Evolutionary conservation across 2,797 vertebrate species (phyloP).

Genomic region (Silurus lanzhouensis): DNA sequence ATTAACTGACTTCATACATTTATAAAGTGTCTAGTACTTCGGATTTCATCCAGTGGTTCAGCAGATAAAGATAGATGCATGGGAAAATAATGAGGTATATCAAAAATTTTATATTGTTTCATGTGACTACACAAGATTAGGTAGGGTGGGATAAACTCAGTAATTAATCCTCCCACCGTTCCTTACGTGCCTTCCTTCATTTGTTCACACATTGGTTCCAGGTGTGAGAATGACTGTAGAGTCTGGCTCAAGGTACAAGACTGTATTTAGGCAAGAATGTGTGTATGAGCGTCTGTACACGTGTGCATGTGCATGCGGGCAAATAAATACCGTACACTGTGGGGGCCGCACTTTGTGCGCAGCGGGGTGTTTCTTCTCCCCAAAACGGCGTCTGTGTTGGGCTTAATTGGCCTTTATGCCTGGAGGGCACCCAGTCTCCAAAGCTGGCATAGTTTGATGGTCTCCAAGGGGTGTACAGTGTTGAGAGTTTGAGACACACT

Average conservation of each 20-base stretch:
- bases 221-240: slow-evolving; percentile 59
- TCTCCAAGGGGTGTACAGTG: slow-evolving; percentile 56
- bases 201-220: slow-evolving; percentile 67
- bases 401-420: slow-evolving; percentile 58
- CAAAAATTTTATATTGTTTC: slow-evolving; percentile 43
- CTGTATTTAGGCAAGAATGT: slow-evolving; percentile 60
- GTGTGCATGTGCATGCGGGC: slow-evolving; percentile 51
- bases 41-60: not conserved
- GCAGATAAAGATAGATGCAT: slow-evolving; percentile 38
- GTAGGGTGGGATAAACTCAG: slow-evolving; percentile 53
- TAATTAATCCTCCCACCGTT: slow-evolving; percentile 57
- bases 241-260: slow-evolving; percentile 52
- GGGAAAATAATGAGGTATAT: slow-evolving; percentile 51
- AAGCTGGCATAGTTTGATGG: slow-evolving; percentile 54
- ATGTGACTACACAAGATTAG: slow-evolving; percentile 2
- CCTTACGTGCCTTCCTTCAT: slow-evolving; percentile 49
- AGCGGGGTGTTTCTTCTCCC: slow-evolving; percentile 53
- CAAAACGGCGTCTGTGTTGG: slow-evolving; percentile 53
- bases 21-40: not conserved
- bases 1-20: not conserved
- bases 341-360: slow-evolving; percentile 57
- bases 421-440: slow-evolving; percentile 52
- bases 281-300: slow-evolving; percentile 43
- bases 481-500: slow-evolving; percentile 39
- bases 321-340: slow-evolving; percentile 62